These are phyloP conservation scores for Acridotheres tristis DNA, from an alignment of 2,797 vertebrate species.

Conservation along the genomic window DNA sequence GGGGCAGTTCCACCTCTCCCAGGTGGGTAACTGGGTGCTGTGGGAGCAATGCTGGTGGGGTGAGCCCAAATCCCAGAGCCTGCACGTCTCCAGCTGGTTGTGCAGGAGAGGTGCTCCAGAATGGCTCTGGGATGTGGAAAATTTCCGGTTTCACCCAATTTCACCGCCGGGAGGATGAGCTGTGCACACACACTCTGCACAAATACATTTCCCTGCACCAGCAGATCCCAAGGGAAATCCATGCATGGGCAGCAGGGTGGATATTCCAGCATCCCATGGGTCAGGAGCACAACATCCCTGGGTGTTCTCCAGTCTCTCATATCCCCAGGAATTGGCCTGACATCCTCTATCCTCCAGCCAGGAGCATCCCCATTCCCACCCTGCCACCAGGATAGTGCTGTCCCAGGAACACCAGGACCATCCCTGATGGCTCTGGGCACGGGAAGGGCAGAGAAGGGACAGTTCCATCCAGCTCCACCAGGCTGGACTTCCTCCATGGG, in stretches of 20 bases:
- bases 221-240: not conserved
- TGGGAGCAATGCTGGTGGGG: not conserved
- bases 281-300: fast-evolving
- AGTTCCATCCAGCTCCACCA: not conserved
- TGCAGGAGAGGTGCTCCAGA: not conserved
- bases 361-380: not conserved
- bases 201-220: fast-evolving
- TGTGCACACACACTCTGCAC: not conserved
- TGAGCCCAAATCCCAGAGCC: not conserved
- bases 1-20: not conserved
- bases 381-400: not conserved
- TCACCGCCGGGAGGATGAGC: not conserved
- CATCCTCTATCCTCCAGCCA: not conserved
- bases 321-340: too few species aligned
- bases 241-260: fast-evolving
- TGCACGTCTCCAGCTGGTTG: fast-evolving
- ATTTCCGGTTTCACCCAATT: not conserved
- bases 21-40: fast-evolving
- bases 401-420: not conserved
- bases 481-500: not conserved
- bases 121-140: fast-evolving
- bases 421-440: not conserved
- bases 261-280: not conserved
- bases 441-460: not conserved
- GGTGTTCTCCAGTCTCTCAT: fast-evolving